Base-by-base conservation (phyloP, 2,888 invertebrate genomes). In the Ormyrus pomaceus region DNA sequence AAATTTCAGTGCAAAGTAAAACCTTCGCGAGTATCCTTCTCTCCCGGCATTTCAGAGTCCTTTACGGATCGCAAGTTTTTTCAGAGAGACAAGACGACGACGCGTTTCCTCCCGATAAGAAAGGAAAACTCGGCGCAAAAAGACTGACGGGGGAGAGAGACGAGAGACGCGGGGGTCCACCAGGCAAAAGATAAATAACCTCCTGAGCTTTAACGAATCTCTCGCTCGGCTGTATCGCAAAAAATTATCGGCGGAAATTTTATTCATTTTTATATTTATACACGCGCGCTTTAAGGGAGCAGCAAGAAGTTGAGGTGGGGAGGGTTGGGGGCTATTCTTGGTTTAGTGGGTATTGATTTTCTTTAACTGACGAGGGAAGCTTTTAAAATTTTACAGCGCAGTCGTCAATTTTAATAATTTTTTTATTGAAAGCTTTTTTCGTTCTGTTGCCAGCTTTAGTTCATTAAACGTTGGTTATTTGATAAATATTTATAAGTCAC, bases 181-280 rank as follows among this genome's bases (percentile, higher is more conserved):
- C 56, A 7, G 59, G 48, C 56, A 73, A 62, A 79, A 73, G 66
- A 73, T 72, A 73, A 79, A 79, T 73, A 79, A 79, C 50, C 62
- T 61, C 19, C 3, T 34, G 48, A 53, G 59, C 34, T 66, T 72
- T 50, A 72, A 66, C 51, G 59, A 72, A 77, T 71, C 65, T 61
- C 46, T 64, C 55, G 65, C n/a, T 59, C 58, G 77, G 19, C 11
- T 48, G 13, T 48, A 51, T n/a, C 73, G 48, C 62, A 50, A 50
- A 58, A 75, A 78, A 61, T 48, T 72, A 56, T 46, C 13, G 45
- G 2, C 6, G 9, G 9, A 73, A 64, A 64, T 68, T 62, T 48
- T 50, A 48, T n/a, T 46, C 19, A 6, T 55, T 19, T 34, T 55
- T 64, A 55, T 58, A 70, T 58, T 34, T 34, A 34, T 34, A 34